phyloP scores from a whole-genome alignment of 2,888 invertebrate species.

The Noctua comes region DNA sequence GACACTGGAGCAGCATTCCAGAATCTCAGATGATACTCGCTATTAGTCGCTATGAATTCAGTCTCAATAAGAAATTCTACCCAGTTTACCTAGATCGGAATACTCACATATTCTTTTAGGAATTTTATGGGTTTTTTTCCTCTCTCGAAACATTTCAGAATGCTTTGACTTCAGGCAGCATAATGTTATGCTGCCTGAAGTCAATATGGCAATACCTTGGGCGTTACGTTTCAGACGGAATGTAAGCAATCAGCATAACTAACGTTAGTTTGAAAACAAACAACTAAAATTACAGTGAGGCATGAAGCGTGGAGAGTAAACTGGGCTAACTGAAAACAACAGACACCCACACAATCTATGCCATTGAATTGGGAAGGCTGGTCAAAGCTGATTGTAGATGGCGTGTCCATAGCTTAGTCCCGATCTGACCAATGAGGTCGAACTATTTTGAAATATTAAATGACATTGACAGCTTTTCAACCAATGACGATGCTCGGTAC shows the following conservation, averaged over 20 bases:
- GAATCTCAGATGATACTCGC: background rate
- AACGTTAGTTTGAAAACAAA: constrained; percentile 21
- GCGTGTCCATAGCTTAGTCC: too few species aligned
- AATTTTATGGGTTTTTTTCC: background rate
- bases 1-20: background rate
- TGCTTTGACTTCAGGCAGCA: constrained; percentile 13
- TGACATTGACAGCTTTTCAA: too few species aligned
- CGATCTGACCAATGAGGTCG: too few species aligned
- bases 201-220: constrained; percentile 5
- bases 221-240: background rate
- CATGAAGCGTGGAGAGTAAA: constrained; percentile 37
- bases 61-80: background rate
- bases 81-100: background rate
- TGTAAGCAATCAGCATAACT: constrained; percentile 13
- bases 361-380: constrained; percentile 28
- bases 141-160: constrained; percentile 8
- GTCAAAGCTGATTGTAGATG: too few species aligned
- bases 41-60: background rate
- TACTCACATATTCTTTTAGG: background rate
- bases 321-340: constrained; percentile 38
- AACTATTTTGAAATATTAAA: too few species aligned
- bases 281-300: constrained; percentile 9
- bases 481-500: too few species aligned
- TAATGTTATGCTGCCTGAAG: too few species aligned
- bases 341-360: constrained; percentile 40